These are phyloP conservation scores for Lasioglossum baleicum DNA, from an alignment of 1,140 invertebrate genomes.

Conservation along the genomic window DNA sequence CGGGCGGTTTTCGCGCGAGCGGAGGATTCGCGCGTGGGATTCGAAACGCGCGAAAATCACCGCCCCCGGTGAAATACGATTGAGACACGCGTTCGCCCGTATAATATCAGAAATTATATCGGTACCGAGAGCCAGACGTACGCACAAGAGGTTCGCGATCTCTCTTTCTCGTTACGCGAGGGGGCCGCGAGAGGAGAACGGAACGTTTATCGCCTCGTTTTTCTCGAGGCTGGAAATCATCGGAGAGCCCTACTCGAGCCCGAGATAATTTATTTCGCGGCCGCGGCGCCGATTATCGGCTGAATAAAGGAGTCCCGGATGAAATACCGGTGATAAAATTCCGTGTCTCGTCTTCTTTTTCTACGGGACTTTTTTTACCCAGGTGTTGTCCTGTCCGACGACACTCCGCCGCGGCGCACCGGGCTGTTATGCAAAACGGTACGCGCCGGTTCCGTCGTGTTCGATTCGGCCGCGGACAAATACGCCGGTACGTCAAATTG, in stretches of 20 bases:
- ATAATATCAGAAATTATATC: not conserved
- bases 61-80: slow-evolving; percentile 3
- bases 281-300: slow-evolving; percentile 4
- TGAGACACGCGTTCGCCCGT: not conserved
- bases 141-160: not conserved
- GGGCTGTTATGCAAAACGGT: slow-evolving; percentile 28
- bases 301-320: not conserved
- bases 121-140: not conserved
- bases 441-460: not conserved
- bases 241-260: not conserved
- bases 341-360: not conserved
- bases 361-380: not conserved
- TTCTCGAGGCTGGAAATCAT: slow-evolving; percentile 10
- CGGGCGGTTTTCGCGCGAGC: not conserved
- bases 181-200: too few species aligned
- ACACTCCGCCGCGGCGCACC: not conserved
- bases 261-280: slow-evolving; percentile 1
- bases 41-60: slow-evolving; percentile 6
- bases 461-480: not conserved
- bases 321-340: slow-evolving; percentile 13
- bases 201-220: slow-evolving; percentile 20
- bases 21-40: not conserved
- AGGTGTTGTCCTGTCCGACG: not conserved
- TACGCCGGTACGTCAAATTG: not conserved
- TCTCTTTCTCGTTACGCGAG: slow-evolving; percentile 19